Base-by-base conservation (phyloP, 2,888 invertebrate genomes). In the Halocaridina rubra region DNA sequence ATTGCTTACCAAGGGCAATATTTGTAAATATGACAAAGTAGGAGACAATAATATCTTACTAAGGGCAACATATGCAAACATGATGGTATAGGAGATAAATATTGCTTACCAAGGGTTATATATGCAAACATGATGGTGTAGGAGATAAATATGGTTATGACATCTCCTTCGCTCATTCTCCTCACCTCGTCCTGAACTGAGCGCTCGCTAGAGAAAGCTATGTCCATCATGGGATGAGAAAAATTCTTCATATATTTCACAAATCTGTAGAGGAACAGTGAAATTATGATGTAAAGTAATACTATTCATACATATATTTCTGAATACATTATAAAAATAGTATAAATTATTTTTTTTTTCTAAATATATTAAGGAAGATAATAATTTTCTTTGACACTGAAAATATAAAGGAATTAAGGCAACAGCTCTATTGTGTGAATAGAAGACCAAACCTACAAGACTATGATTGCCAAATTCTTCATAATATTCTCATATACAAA, bases 141-240 rank as follows among this genome's bases (percentile, higher is more conserved):
- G 91, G 98, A 97, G 88, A 97, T 94, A 2, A 94, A 91, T 88
- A 98, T 95, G 0, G 98, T 98, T 7, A 92, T 89, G 0, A 94
- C 93, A 92, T 98, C 98, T 0, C 96, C 96, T 86, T 93, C 92
- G 16, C 98, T 97, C 80, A 97, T 94, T 76, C 97, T 93, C 87
- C 94, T 93, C 30, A 99, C 91, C 91, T 99, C 99, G 91, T 99
- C 99, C 91, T 98, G 96, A 81, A 98, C 97, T 0, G 98, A 98
- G n/a, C 98, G 93, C 92, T 98, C 97, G 0, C 96, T 95, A 0
- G 95, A 95, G 91, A 95, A 97, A 0, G 97, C 96, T 22, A 97
- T 93, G 90, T 96, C 95, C 95, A 96, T 96, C 90, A 93, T 94
- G 1, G 88, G 88, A 71, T 88, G 24, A 1, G 85, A 77, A 57